These are phyloP conservation scores for Anguilla japonica DNA, from an alignment of 2,113 vertebrate genomes.

Conservation along the genomic window DNA sequence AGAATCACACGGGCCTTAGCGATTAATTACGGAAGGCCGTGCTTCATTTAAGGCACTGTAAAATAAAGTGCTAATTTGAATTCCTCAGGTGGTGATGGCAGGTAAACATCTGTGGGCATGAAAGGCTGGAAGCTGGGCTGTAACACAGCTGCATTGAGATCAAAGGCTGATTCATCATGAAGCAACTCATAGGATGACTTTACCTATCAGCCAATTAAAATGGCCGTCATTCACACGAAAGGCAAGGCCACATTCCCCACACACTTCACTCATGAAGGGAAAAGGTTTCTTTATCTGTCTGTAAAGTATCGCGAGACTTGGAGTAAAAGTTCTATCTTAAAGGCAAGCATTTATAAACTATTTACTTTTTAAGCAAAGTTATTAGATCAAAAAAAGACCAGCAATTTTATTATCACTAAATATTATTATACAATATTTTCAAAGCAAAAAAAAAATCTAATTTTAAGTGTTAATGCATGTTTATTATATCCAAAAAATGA, in stretches of 20 bases:
- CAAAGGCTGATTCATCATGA: neutral
- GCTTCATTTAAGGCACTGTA: neutral
- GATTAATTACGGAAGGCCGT: neutral
- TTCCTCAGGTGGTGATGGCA: neutral
- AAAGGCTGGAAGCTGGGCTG: neutral
- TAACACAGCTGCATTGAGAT: neutral
- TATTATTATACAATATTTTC: neutral
- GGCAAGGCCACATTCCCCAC: neutral
- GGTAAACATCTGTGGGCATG: neutral
- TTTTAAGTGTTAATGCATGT: neutral
- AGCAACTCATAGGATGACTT: neutral
- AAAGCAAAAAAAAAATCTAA: neutral
- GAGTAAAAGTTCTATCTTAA: neutral
- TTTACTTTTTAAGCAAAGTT: neutral
- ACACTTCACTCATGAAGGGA: neutral
- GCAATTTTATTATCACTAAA: neutral
- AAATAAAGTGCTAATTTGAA: slow-evolving; percentile 1
- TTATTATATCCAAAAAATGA: neutral
- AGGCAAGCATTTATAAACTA: neutral
- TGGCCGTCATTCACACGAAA: neutral
- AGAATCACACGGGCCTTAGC: neutral
- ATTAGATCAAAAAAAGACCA: neutral
- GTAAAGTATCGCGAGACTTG: neutral
- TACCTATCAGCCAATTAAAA: neutral
- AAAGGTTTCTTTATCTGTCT: no score